phyloP scores from a whole-genome alignment of 2,888 invertebrate species.

The Vanessa cardui region DNA sequence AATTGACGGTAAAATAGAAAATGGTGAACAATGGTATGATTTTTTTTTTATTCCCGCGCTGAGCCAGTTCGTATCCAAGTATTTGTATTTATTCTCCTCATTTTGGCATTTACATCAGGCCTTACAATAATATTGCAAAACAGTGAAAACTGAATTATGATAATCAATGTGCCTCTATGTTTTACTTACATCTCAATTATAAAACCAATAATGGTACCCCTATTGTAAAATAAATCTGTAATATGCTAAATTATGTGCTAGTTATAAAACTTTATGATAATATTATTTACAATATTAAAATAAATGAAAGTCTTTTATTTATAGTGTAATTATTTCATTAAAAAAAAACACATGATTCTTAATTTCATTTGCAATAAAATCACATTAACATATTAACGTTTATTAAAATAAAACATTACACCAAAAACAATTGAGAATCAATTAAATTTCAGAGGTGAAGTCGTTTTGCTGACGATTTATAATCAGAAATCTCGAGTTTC shows the following conservation, averaged over 20 bases:
- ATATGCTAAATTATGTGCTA: not conserved
- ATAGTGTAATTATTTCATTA: not conserved
- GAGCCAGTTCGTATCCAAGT: slow-evolving; percentile 16
- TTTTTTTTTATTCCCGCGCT: slow-evolving; percentile 58
- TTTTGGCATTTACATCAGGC: slow-evolving; percentile 9
- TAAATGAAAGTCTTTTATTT: not conserved
- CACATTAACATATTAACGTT: slow-evolving; percentile 3
- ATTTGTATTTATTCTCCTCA: slow-evolving; percentile 16
- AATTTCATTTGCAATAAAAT: slow-evolving; percentile 3
- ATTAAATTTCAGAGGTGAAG: slow-evolving; percentile 6
- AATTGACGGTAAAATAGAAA: slow-evolving; percentile 75
- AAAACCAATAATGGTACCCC: too few species aligned
- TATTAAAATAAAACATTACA: not conserved
- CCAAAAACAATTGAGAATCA: slow-evolving; percentile 6
- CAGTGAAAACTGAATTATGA: slow-evolving; percentile 16
- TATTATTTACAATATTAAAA: not conserved
- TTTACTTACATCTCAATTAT: slow-evolving; percentile 17
- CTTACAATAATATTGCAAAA: slow-evolving; percentile 20
- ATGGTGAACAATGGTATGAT: slow-evolving; percentile 67
- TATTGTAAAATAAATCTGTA: too few species aligned
- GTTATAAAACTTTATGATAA: slow-evolving; percentile 1
- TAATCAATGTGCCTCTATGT: slow-evolving; percentile 18
- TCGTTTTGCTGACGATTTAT: not conserved
- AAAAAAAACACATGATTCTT: not conserved
- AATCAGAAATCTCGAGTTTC: slow-evolving; percentile 16